A percentile compares a stretch with the other conserved stretches of the same genome.
phyloP scores from a whole-genome alignment of 2,888 invertebrate genomes.

The Cryptus armator region DNA sequence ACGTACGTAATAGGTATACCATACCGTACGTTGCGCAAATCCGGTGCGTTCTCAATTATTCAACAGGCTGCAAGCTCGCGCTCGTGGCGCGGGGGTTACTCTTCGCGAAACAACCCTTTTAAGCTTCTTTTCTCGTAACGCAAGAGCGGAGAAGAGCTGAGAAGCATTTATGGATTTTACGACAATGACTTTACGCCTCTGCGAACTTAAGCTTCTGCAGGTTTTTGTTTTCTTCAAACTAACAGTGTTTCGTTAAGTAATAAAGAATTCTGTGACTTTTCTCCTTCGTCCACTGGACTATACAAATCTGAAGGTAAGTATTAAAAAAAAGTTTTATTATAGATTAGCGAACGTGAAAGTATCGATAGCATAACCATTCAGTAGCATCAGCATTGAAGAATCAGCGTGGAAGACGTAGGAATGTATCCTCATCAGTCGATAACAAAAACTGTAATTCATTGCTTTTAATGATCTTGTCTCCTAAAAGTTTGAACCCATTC shows the following conservation, averaged over 20 bases:
- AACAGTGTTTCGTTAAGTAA: neutral
- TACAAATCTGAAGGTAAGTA: too few relatives aligned
- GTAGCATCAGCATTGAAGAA: too few relatives aligned
- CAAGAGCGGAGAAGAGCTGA: slow-evolving; percentile 47
- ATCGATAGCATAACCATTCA: too few relatives aligned
- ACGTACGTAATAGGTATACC: slow-evolving; percentile 51
- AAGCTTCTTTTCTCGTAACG: slow-evolving; percentile 72
- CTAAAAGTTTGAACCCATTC: too few relatives aligned
- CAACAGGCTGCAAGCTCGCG: slow-evolving; percentile 50
- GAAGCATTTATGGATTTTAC: slow-evolving; percentile 54
- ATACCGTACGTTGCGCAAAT: slow-evolving; percentile 51
- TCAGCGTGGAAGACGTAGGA: too few relatives aligned
- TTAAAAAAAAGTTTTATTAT: too few relatives aligned
- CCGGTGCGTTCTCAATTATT: slow-evolving; percentile 68
- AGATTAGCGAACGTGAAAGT: too few relatives aligned
- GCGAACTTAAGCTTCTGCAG: slow-evolving; percentile 53
- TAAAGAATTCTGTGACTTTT: neutral
- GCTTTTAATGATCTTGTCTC: too few relatives aligned
- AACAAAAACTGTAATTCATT: too few relatives aligned
- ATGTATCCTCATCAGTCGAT: neutral
- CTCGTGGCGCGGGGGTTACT: slow-evolving; percentile 43
- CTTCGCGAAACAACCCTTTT: slow-evolving; percentile 72
- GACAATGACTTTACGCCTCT: slow-evolving; percentile 62
- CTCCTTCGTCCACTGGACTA: too few relatives aligned
- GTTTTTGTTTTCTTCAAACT: slow-evolving; percentile 13